A percentile compares a stretch with the other conserved stretches of the same genome.
Conservation (phyloP, 2,888 invertebrate genomes). For the Monoplex corrugatus region DNA sequence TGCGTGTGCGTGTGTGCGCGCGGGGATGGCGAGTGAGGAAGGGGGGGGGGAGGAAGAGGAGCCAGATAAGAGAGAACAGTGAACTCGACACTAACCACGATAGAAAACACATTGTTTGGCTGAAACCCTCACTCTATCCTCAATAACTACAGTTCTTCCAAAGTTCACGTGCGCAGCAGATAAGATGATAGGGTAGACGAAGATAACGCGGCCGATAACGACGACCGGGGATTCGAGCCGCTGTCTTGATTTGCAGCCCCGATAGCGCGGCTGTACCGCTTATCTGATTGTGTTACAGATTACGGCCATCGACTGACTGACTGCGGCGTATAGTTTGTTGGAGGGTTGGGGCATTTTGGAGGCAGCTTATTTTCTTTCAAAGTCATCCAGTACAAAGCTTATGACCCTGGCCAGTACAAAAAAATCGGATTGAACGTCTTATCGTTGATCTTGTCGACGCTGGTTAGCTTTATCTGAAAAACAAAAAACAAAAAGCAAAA, state of each 20-base stretch:
- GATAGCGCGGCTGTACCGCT: constrained; percentile 26
- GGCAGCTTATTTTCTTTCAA: too few relatives aligned
- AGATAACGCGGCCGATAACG: constrained; percentile 21
- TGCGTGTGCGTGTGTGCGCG: background rate
- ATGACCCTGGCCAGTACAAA: background rate
- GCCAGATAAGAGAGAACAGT: constrained; percentile 1
- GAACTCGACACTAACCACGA: background rate
- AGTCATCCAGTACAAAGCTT: background rate
- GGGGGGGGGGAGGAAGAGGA: background rate
- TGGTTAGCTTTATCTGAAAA: too few relatives aligned
- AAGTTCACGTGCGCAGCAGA: constrained; percentile 41
- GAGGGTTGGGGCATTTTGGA: too few relatives aligned
- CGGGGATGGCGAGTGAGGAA: background rate
- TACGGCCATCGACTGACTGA: constrained; percentile 4
- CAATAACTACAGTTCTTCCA: constrained; percentile 27
- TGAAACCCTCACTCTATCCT: background rate
- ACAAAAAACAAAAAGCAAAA: too few relatives aligned
- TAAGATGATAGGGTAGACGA: constrained; percentile 26
- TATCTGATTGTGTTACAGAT: constrained; percentile 28
- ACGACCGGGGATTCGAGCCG: constrained; percentile 32
- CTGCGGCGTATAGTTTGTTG: too few relatives aligned
- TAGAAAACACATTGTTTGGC: constrained; percentile 3
- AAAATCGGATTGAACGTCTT: too few relatives aligned
- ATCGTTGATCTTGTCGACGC: too few relatives aligned
- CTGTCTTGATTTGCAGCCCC: constrained; percentile 14